These are phyloP conservation scores for Ricordea florida DNA, from an alignment of 92 coral and sea anemone genomes.

Conservation along the genomic window DNA sequence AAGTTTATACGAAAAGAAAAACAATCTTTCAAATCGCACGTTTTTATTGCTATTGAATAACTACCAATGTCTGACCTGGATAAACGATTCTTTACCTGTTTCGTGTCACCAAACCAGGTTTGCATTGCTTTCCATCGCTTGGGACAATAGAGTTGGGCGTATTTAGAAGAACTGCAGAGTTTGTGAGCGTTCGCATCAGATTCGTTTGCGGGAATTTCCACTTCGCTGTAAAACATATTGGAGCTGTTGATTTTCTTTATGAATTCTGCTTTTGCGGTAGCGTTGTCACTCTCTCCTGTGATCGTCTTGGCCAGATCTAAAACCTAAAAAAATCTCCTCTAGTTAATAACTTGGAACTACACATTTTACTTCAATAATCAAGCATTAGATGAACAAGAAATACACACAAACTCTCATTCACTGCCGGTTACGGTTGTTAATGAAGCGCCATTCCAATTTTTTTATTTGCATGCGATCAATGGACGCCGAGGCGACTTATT, in stretches of 20 bases:
- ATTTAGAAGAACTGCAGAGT: conserved; percentile 41
- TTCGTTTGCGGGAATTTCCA: conserved; percentile 64
- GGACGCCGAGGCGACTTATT: too few species aligned
- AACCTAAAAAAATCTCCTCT: conserved; percentile 44
- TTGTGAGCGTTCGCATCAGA: conserved; percentile 62
- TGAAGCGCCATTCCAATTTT: too few species aligned
- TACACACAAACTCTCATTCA: background rate
- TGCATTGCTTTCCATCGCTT: conserved; percentile 73
- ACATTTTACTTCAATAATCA: conserved; percentile 5
- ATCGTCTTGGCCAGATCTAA: conserved; percentile 56
- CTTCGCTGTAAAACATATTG: conserved; percentile 48
- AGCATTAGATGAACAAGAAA: background rate
- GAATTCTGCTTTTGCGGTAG: conserved; percentile 58
- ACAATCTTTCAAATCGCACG: background rate
- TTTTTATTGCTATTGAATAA: background rate
- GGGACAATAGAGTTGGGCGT: conserved; percentile 72
- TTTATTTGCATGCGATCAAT: too few species aligned
- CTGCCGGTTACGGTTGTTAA: too few species aligned
- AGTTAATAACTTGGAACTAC: too few species aligned
- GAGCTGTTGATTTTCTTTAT: conserved; percentile 8
- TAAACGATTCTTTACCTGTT: conserved; percentile 63
- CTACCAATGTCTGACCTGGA: too few species aligned
- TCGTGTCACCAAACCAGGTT: conserved; percentile 64
- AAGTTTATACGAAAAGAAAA: background rate
- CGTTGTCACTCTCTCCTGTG: conserved; percentile 44